These are phyloP conservation scores for Aromia moschata DNA, from an alignment of 2,888 invertebrate genomes.

Conservation along the genomic window DNA sequence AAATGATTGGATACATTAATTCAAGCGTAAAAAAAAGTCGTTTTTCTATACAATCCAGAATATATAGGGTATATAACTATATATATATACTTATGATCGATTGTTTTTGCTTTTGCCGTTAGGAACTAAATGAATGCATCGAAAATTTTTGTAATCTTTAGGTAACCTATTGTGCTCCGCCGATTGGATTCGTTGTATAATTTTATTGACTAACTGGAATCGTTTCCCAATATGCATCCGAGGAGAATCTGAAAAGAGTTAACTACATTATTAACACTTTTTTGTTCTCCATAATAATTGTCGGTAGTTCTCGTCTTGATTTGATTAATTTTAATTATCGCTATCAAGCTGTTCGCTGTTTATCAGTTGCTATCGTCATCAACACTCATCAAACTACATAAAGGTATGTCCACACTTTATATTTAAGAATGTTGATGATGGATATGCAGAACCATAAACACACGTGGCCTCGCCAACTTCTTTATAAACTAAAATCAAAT, in stretches of 20 bases:
- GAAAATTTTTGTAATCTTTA: conserved; percentile 29
- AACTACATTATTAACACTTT: background rate
- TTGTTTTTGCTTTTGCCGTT: conserved; percentile 21
- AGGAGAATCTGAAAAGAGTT: background rate
- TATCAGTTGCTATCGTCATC: too few relatives aligned
- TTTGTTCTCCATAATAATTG: background rate
- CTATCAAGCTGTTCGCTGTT: too few relatives aligned
- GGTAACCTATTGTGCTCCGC: conserved; percentile 31
- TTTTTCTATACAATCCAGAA: conserved; percentile 43
- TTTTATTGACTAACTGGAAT: conserved; percentile 24
- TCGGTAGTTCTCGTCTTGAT: background rate
- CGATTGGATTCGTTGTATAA: conserved; percentile 32
- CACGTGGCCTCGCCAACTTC: too few relatives aligned
- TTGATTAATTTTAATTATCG: background rate
- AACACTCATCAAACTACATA: too few relatives aligned
- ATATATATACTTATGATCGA: conserved; percentile 28
- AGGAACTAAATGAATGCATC: conserved; percentile 33
- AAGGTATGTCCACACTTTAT: too few relatives aligned
- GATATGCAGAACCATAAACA: too few relatives aligned
- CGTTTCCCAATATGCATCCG: conserved; percentile 18
- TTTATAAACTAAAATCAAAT: too few relatives aligned
- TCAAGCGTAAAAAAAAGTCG: conserved; percentile 50
- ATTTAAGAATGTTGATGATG: too few relatives aligned
- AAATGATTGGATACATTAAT: conserved; percentile 55
- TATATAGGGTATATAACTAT: too few relatives aligned